Percentiles rank a stretch among this genome's conserved stretches.
These are phyloP conservation scores for Hirtodrosophila confusa DNA, from an alignment of 2,888 invertebrate species.

Conservation along the genomic window DNA sequence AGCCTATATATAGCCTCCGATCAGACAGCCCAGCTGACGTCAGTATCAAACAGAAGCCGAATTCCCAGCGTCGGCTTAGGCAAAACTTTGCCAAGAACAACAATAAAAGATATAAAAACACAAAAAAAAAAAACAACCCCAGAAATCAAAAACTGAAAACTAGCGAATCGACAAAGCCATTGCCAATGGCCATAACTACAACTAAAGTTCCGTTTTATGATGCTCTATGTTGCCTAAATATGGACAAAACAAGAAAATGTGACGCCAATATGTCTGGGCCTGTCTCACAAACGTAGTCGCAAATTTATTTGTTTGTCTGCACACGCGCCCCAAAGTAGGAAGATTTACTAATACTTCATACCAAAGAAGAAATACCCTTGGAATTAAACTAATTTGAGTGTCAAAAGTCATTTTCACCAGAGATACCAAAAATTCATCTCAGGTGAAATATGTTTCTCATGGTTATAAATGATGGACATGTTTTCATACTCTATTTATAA, in stretches of 20 bases:
- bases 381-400: too few species aligned
- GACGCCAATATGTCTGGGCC: conserved; percentile 81
- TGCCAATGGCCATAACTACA: conserved; percentile 38
- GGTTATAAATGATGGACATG: too few species aligned
- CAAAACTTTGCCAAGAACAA: conserved; percentile 47
- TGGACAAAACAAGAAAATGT: conserved; percentile 41
- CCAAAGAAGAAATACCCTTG: conserved; percentile 30
- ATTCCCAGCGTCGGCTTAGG: conserved; percentile 54
- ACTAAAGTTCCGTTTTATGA: conserved; percentile 64
- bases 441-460: too few species aligned
- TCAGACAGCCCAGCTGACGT: conserved; percentile 60
- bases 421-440: too few species aligned
- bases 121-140: conserved; percentile 42
- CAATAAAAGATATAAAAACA: conserved; percentile 31
- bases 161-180: conserved; percentile 43
- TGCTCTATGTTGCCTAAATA: conserved; percentile 59
- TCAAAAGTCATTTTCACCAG: too few species aligned
- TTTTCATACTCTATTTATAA: too few species aligned
- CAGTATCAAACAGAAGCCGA: conserved; percentile 52
- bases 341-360: background rate
- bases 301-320: conserved; percentile 63
- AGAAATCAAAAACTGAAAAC: conserved; percentile 68
- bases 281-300: conserved; percentile 41
- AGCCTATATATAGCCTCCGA: conserved; percentile 22
- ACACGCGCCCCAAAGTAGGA: conserved; percentile 48